A percentile compares a stretch with the other conserved stretches of the same genome.
These are phyloP conservation scores for Nyctalus aviator DNA, from an alignment of 2,797 vertebrate genomes.

Conservation along the genomic window DNA sequence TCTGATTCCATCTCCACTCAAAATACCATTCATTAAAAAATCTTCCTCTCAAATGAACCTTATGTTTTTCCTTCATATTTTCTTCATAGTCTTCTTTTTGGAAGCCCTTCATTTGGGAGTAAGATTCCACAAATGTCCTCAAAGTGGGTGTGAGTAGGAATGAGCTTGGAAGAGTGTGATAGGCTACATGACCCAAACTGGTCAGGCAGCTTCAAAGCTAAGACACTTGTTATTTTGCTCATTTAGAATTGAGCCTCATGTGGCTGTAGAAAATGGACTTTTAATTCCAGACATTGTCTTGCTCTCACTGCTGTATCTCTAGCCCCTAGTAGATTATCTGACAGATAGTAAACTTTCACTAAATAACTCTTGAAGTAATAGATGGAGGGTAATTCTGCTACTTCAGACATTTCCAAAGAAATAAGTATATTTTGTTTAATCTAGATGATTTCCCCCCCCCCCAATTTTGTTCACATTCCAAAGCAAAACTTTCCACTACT, in stretches of 20 bases:
- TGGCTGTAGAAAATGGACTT: not conserved
- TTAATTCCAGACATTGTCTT: not conserved
- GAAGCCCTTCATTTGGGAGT: not conserved
- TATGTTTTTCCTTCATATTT: not conserved
- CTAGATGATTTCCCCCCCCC: not conserved
- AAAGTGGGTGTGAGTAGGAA: too few species aligned
- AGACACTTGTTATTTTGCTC: not conserved
- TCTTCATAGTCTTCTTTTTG: not conserved
- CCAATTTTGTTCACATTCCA: slow-evolving; percentile 26
- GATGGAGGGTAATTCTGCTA: not conserved
- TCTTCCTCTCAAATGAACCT: not conserved
- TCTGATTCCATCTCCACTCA: not conserved
- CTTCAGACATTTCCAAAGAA: slow-evolving; percentile 34
- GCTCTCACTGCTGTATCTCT: not conserved
- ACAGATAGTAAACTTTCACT: not conserved
- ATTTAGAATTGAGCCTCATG: not conserved
- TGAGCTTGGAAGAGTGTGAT: not conserved
- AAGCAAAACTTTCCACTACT: slow-evolving; percentile 16
- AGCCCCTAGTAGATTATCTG: not conserved
- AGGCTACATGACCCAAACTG: not conserved
- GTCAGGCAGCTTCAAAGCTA: not conserved
- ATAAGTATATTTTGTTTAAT: not conserved
- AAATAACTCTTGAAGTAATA: slow-evolving; percentile 38
- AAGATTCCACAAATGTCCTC: not conserved
- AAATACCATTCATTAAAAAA: not conserved